Conservation (phyloP, 2,113 vertebrate genomes). For the Elaphurus davidianus region DNA sequence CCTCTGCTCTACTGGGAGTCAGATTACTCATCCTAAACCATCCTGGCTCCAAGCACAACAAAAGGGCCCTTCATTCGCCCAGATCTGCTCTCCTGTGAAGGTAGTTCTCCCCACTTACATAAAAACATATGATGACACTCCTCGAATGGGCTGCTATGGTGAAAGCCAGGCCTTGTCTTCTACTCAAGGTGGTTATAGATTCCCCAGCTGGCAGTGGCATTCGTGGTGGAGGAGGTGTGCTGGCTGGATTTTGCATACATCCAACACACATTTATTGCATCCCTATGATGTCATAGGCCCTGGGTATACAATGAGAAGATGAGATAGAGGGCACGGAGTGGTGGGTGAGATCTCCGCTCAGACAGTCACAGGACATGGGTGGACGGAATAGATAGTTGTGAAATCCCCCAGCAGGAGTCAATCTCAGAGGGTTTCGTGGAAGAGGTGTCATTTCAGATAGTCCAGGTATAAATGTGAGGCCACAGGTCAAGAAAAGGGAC, state of each 20-base stretch:
- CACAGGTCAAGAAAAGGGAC: not conserved
- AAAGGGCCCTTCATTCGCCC: constrained; percentile 26
- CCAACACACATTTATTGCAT: not conserved
- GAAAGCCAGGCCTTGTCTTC: not conserved
- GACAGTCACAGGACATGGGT: not conserved
- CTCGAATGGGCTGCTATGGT: not conserved
- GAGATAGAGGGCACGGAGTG: not conserved
- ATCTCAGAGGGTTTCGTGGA: not conserved
- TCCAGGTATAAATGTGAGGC: not conserved
- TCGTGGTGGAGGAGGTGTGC: not conserved
- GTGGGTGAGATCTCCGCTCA: not conserved
- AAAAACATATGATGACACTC: not conserved
- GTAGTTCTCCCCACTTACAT: not conserved
- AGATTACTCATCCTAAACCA: not conserved
- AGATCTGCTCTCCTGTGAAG: not conserved
- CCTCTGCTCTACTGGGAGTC: not conserved
- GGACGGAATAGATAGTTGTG: not conserved
- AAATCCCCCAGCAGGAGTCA: not conserved
- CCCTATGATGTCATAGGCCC: not conserved
- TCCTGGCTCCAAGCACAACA: not conserved
- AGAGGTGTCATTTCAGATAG: not conserved
- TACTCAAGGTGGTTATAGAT: not conserved
- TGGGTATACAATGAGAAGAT: not conserved
- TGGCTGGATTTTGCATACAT: not conserved
- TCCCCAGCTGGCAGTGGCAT: accelerated